These are phyloP conservation scores for Lottia scabra DNA, from an alignment of 2,888 invertebrate species.

Conservation along the genomic window DNA sequence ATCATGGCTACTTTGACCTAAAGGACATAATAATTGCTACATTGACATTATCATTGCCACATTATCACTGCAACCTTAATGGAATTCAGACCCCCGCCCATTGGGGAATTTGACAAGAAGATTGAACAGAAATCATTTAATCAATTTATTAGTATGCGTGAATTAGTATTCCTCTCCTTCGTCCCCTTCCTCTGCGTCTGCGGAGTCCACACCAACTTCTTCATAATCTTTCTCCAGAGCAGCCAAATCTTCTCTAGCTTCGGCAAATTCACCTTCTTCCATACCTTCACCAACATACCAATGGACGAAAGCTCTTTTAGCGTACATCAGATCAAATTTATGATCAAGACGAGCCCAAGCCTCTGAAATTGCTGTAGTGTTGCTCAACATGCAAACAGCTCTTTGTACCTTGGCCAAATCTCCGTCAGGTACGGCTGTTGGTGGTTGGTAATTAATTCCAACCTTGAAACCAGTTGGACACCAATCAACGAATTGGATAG, in stretches of 20 bases:
- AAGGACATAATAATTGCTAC: too few species aligned
- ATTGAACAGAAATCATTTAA: too few species aligned
- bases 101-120: too few species aligned
- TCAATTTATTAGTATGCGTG: too few species aligned
- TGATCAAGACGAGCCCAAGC: neutral
- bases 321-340: neutral
- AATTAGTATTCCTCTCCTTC: neutral
- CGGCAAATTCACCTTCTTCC: slow-evolving; percentile 1
- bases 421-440: neutral
- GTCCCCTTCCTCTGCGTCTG: neutral
- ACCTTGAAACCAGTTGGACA: neutral
- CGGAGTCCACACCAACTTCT: neutral
- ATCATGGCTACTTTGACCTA: too few species aligned
- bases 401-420: neutral
- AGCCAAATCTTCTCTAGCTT: slow-evolving; percentile 3
- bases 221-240: neutral
- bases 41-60: too few species aligned
- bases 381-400: neutral
- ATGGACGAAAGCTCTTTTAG: neutral
- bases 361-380: neutral
- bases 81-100: too few species aligned
- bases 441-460: slow-evolving; percentile 1
- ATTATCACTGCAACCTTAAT: too few species aligned
- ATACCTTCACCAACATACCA: slow-evolving; percentile 4
- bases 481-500: neutral